phyloP scores from a whole-genome alignment of 2,797 vertebrate species.

The Iguana delicatissima region DNA sequence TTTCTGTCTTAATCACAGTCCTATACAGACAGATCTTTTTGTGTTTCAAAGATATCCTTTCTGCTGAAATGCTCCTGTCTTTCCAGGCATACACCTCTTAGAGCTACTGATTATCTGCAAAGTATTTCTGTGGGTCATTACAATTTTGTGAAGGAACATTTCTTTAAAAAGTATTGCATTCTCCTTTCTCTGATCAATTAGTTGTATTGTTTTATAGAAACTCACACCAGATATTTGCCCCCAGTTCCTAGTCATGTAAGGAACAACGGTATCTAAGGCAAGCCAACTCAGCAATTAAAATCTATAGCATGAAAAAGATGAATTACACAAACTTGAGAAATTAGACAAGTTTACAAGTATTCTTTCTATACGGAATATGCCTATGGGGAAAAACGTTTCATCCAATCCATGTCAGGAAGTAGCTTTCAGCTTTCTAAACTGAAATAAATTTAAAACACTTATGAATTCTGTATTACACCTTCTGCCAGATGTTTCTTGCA shows the following conservation, averaged over 20 bases:
- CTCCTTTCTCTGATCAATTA: not conserved
- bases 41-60: constrained; percentile 41
- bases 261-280: not conserved
- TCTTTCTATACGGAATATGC: constrained; percentile 28
- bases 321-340: constrained; percentile 37
- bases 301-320: constrained; percentile 20
- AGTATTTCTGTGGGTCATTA: constrained; percentile 27
- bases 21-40: constrained; percentile 29
- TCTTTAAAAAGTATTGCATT: constrained; percentile 18
- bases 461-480: not conserved
- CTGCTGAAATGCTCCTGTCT: not conserved
- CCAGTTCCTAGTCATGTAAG: not conserved
- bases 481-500: constrained; percentile 37
- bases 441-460: constrained; percentile 26
- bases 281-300: constrained; percentile 42
- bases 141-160: not conserved
- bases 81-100: rapidly evolving
- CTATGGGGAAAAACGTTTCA: constrained; percentile 8
- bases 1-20: constrained; percentile 55
- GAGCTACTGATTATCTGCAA: constrained; percentile 20
- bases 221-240: constrained; percentile 12
- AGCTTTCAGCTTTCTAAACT: not conserved
- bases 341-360: constrained; percentile 29
- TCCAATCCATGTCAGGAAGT: not conserved
- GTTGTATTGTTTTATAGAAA: constrained; percentile 31